phyloP scores from a whole-genome alignment of 2,797 vertebrate species.

The Pogoniulus pusillus region DNA sequence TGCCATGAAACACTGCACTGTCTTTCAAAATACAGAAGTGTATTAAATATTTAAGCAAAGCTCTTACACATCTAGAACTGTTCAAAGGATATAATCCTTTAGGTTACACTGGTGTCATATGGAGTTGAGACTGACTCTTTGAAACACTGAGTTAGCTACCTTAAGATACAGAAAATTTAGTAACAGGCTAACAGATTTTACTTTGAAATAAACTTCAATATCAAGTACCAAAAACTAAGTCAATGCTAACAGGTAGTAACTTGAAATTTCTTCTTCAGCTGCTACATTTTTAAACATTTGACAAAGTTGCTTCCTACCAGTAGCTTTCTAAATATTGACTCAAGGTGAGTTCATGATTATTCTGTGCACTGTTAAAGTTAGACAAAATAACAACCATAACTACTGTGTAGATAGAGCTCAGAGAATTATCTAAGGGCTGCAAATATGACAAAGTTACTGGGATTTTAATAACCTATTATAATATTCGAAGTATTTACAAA shows the following conservation, averaged over 20 bases:
- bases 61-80: not conserved
- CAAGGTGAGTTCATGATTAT: not conserved
- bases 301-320: not conserved
- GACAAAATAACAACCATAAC: not conserved
- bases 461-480: not conserved
- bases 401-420: not conserved
- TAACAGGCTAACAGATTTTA: not conserved
- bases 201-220: not conserved
- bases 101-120: not conserved
- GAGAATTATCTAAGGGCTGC: not conserved
- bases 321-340: not conserved
- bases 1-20: not conserved
- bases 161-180: conserved; percentile 1
- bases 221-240: not conserved
- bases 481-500: not conserved
- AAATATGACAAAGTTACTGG: not conserved
- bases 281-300: not conserved
- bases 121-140: not conserved
- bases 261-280: not conserved
- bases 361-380: not conserved
- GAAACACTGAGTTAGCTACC: not conserved
- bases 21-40: not conserved
- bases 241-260: not conserved
- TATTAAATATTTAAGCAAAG: conserved; percentile 37
- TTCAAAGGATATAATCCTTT: conserved; percentile 9